These are phyloP conservation scores for Lytechinus pictus DNA, from an alignment of 35 echinoderm and acorn worm genomes.

Conservation along the genomic window DNA sequence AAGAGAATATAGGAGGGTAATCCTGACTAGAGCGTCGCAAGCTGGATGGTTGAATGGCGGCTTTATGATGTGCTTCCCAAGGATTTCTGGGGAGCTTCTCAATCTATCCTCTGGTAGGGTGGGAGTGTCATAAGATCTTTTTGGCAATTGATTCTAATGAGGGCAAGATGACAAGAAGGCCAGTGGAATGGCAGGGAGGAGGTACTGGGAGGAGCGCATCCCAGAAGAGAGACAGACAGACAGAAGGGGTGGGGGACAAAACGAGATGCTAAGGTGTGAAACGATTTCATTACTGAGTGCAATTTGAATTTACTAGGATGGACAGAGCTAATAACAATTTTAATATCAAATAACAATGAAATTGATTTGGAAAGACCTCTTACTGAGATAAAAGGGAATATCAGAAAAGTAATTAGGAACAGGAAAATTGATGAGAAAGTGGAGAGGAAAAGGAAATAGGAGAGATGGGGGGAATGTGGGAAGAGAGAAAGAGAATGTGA, in stretches of 20 bases:
- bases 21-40: neutral
- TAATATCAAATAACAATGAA: too few relatives aligned
- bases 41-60: constrained; percentile 5
- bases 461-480: too few relatives aligned
- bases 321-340: too few relatives aligned
- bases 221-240: neutral
- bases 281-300: too few relatives aligned
- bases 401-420: too few relatives aligned
- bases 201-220: neutral
- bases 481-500: too few relatives aligned
- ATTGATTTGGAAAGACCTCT: too few relatives aligned
- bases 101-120: neutral
- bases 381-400: too few relatives aligned
- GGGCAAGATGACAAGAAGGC: constrained; percentile 20
- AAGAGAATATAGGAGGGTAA: neutral
- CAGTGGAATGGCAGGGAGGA: constrained; percentile 21
- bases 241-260: neutral
- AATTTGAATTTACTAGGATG: too few relatives aligned
- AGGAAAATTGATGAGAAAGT: too few relatives aligned
- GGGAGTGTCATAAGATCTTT: constrained; percentile 28
- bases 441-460: too few relatives aligned
- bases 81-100: neutral
- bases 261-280: neutral
- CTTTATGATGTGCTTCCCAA: neutral
- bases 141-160: constrained; percentile 39